Conservation (phyloP, 2,888 invertebrate genomes). For the Cartodere bifasciata region DNA sequence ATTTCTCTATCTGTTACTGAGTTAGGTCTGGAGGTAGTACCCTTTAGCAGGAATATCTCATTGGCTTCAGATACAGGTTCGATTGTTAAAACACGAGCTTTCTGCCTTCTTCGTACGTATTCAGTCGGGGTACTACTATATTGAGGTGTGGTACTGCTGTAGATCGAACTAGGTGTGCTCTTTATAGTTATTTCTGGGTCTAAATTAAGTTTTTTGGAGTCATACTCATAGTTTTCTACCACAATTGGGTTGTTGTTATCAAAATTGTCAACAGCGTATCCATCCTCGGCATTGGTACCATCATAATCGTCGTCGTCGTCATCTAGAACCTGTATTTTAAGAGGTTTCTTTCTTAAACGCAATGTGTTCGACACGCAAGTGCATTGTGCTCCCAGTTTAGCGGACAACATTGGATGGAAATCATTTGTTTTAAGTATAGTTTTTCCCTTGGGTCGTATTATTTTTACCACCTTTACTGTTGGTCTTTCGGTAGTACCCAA, state of each 20-base stretch:
- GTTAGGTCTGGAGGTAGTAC: no score
- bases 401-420: conserved; percentile 54
- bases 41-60: conserved; percentile 13
- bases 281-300: conserved; percentile 19
- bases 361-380: conserved; percentile 51
- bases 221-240: conserved; percentile 24
- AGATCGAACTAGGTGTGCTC: no score
- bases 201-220: conserved; percentile 23
- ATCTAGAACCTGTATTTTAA: conserved; percentile 19
- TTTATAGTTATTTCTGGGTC: conserved; percentile 19
- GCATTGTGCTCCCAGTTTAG: conserved; percentile 61
- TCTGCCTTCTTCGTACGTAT: no score
- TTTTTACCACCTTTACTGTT: conserved; percentile 11
- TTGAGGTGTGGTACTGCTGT: no score
- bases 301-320: conserved; percentile 21
- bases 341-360: conserved; percentile 35
- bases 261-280: conserved; percentile 27
- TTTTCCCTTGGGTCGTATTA: conserved; percentile 9
- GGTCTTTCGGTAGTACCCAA: conserved; percentile 7
- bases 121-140: no score
- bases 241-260: no score
- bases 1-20: conserved; percentile 22
- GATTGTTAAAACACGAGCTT: conserved; percentile 17
- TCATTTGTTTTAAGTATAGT: conserved; percentile 54
- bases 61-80: conserved; percentile 14